Base-by-base conservation (phyloP, 2,888 invertebrate species). In the Iselma pallidipennis region DNA sequence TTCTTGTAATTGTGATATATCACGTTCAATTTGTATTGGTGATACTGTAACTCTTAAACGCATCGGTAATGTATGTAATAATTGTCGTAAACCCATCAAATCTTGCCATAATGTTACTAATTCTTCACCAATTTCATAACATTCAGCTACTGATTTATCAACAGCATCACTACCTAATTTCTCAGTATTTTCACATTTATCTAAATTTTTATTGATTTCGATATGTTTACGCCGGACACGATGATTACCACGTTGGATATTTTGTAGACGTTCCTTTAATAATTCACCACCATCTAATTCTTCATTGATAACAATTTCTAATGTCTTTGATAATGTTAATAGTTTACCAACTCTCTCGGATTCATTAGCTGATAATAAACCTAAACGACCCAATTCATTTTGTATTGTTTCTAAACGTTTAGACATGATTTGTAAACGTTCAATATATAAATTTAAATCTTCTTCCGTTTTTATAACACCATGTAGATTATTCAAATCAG, bases 381-480 rank as follows among this genome's bases (percentile, higher is more conserved):
- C 92, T 49, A 92, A 81, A 60, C 90, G 85, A 0, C 92, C 90
- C 21, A 94, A 82, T 77, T 94, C 92, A 74, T 92, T 91, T 74
- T 92, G 90, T 66, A 93, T 92, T 52, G 89, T 85, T 57, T 89
- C 89, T n/a, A 92, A 87, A 12, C 92, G 86, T 2, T 87, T 86
- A 33, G 87, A 88, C 80, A 92, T 85, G 0, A 93, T 90, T 81
- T 93, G 92, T 7, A 94, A 82, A 54, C 92, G 84, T 79, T 94
- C 92, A 7, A 93, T 89, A 75, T 94, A 94, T 5, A 93, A 82
- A 70, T 89, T 89, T 0, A 94, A 83, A 74, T 94, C 94, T 70
- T 94, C 94, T 73, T 92, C 92, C 55, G 88, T 92, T 75, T 91
- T 92, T 49, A 94, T 89, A 0, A 92, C 89, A 1, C 92, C 91